Base-by-base conservation (phyloP, 2,113 vertebrate genomes). In the Bettongia penicillata region DNA sequence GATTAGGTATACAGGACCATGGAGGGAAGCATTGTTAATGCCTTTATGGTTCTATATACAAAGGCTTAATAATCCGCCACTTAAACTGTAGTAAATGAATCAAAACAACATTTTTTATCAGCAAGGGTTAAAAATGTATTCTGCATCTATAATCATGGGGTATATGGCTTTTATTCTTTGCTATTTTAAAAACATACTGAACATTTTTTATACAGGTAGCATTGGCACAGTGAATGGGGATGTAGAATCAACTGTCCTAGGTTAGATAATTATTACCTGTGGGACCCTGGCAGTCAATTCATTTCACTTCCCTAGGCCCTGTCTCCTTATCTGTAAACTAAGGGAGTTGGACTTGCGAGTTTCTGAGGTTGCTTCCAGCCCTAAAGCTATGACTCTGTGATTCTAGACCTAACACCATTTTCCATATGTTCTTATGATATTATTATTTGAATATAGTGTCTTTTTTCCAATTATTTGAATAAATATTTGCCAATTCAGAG, bases 121-220 rank as follows among this genome's bases (percentile, higher is more conserved):
- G 57, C 50, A 93, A 43, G 37, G n/a, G 6, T 53, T 31, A 93
- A 96, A 95, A 92, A 90, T 91, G 89, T n/a, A 55, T 94, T 14
- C 68, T 93, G 91, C 90, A 22, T 53, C 91, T 91, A 91, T 97
- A 92, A 95, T 96, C 91, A n/a, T 53, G 94, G 90, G 89, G 16
- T 49, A 95, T 90, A 6, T 91, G 91, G 53, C 93, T 94, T 93
- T 37, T 48, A 49, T 90, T 84, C 24, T 49, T 93, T 94, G 25
- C 93, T 84, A n/a, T 94, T 95, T 94, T 96, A 93, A 53, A 97
- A 96, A 95, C 61, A 43, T 91, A 51, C 10, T 8, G 50, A 55
- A 53, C 91, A 48, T n/a, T 90, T 93, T 14, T 94, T 94, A 84
- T 94, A 91, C 11, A 95, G 37, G 51, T 43, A 11, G 28, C 68